Evolutionary conservation across 2,888 invertebrate genomes (phyloP).

Genomic region (Pterostichus madidus): DNA sequence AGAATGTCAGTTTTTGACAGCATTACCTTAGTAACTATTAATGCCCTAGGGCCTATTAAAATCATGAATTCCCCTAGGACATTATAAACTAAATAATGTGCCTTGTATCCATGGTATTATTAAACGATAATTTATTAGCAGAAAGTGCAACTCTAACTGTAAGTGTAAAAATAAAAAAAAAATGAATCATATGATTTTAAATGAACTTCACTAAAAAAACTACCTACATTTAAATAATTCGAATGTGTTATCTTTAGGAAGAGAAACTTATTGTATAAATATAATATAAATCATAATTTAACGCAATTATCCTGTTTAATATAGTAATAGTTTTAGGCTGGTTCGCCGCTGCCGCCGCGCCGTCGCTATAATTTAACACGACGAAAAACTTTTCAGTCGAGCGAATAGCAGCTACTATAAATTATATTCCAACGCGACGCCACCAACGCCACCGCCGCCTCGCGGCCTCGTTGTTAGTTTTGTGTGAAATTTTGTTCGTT

Average conservation of each 20-base stretch:
- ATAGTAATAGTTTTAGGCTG: constrained; percentile 18
- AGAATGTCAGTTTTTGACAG: too few relatives aligned
- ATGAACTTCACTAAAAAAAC: too few relatives aligned
- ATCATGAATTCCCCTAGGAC: too few relatives aligned
- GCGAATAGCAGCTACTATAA: constrained; percentile 4
- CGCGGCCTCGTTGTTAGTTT: constrained; percentile 20
- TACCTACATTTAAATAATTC: too few relatives aligned
- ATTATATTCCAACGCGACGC: constrained; percentile 23
- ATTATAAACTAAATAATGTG: too few relatives aligned
- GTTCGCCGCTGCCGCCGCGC: constrained; percentile 1
- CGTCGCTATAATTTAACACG: not conserved
- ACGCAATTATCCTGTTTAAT: constrained; percentile 21
- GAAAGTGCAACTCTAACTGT: too few relatives aligned
- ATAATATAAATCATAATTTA: constrained; percentile 28
- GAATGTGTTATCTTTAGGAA: not conserved
- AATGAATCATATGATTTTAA: too few relatives aligned
- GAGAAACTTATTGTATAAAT: constrained; percentile 4
- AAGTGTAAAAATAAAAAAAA: too few relatives aligned
- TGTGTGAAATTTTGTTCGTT: constrained; percentile 28
- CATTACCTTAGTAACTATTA: too few relatives aligned
- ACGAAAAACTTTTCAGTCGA: constrained; percentile 27
- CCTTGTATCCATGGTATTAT: too few relatives aligned
- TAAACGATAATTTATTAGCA: too few relatives aligned
- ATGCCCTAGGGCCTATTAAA: too few relatives aligned
- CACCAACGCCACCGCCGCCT: not conserved